Evolutionary conservation across 2,113 vertebrate genomes (phyloP).

Genomic region (Carassius gibelio): DNA sequence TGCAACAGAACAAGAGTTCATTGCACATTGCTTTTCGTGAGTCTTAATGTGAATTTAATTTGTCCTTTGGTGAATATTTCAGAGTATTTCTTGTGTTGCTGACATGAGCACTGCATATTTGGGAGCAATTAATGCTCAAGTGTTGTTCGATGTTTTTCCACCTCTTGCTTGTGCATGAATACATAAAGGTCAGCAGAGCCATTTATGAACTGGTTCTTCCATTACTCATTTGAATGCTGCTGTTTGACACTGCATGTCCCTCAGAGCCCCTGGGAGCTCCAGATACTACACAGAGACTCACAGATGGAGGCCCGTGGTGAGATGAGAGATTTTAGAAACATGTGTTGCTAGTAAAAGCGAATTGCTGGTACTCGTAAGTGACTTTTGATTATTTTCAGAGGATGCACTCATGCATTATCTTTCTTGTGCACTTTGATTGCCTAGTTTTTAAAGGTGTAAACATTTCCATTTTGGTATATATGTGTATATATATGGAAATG

Average conservation of each 20-base stretch:
- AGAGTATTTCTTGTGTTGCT: slow-evolving; percentile 42
- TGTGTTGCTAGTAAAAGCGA: slow-evolving; percentile 56
- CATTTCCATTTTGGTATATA: neutral
- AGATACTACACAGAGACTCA: slow-evolving; percentile 64
- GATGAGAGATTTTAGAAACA: slow-evolving; percentile 47
- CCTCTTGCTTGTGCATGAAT: slow-evolving; percentile 60
- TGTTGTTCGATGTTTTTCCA: slow-evolving; percentile 56
- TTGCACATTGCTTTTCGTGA: neutral
- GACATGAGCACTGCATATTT: slow-evolving; percentile 60
- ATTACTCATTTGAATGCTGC: slow-evolving; percentile 74
- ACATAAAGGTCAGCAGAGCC: slow-evolving; percentile 71
- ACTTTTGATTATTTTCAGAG: slow-evolving; percentile 17
- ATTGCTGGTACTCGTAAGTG: neutral
- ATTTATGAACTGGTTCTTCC: slow-evolving; percentile 65
- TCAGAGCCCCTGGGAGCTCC: slow-evolving; percentile 49
- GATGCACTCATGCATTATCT: slow-evolving; percentile 10
- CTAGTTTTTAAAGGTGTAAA: neutral
- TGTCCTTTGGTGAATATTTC: slow-evolving; percentile 57
- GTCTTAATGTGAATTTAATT: slow-evolving; percentile 46
- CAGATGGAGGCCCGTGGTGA: slow-evolving; percentile 60
- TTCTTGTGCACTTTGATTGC: neutral
- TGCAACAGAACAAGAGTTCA: neutral
- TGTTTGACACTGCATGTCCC: slow-evolving; percentile 67
- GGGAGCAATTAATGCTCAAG: slow-evolving; percentile 66
- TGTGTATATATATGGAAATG: neutral